Evolutionary conservation across 2,113 vertebrate genomes (phyloP), one percentile per base, ranked within the genome.

Genomic region (Myotis lucifugus): DNA sequence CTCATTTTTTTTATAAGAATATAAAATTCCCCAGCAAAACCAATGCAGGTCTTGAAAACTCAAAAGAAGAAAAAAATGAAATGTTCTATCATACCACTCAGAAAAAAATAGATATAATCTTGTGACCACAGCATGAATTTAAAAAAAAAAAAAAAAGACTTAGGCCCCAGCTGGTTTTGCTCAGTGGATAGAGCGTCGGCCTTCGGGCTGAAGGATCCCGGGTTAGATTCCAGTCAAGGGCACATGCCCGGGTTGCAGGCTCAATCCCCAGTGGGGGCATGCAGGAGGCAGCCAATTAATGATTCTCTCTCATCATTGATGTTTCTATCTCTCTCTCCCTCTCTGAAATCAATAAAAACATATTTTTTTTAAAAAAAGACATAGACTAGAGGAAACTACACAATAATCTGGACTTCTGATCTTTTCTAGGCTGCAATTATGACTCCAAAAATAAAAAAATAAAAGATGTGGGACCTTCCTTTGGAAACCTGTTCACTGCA

Each of bases 21-120:
- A 69, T 85, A 87, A 93, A 69, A 54, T 76, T 77, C 46, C 9
- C 84, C 2, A 77, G 76, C 46, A 91, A 96, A 88, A 77, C 29
- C 46, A 87, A 46, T 25, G 11, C 11, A 95, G 40, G 23, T 69
- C 74, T 76, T 89, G 21, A 87, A 94, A 94, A 81, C 19, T 37
- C 50, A 42, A 79, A 82, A 82, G 37, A 27, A 54, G 34, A 25
- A 67, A 50, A 64, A 70, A 42, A 23, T 25, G 3, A 67, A 95
- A 37, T 66, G 66, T 23, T 74, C 42, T 69, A 27, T 19, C 5
- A 42, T 52, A 81, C 48, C 37, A 48, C 3, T 91, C 76, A 93
- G 15, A 85, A 56, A 85, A 56, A 88, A 88, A 59, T 3, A 27
- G 78, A 78, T 73, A 42, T 3, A 89, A 48, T 70, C 56, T 82